A percentile compares a stretch with the other conserved stretches of the same genome.
These are phyloP conservation scores for Gopherus evgoodei DNA, from an alignment of 2,113 vertebrate genomes.

Conservation along the genomic window DNA sequence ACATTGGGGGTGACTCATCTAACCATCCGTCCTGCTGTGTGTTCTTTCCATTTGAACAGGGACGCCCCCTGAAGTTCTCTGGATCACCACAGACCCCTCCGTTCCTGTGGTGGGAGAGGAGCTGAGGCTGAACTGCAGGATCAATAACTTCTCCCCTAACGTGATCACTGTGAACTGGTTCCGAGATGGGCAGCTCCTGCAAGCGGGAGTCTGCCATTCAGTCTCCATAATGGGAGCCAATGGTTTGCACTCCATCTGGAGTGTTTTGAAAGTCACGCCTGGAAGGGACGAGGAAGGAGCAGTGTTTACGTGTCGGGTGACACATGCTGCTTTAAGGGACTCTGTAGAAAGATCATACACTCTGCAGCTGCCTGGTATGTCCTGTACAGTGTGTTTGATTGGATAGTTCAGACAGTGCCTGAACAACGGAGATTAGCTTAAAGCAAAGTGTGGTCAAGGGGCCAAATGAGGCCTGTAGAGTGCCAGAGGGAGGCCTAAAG, in stretches of 20 bases:
- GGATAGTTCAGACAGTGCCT: rapidly evolving
- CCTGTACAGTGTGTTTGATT: rapidly evolving
- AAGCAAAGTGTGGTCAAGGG: rapidly evolving
- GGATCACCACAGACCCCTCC: constrained; percentile 66
- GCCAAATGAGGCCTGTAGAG: rapidly evolving
- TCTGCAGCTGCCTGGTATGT: not conserved
- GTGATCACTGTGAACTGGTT: constrained; percentile 67
- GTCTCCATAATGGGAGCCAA: constrained; percentile 64
- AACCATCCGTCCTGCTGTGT: not conserved
- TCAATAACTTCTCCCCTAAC: constrained; percentile 72
- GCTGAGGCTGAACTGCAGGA: constrained; percentile 61
- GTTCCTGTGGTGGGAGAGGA: constrained; percentile 50
- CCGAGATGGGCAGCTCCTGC: constrained; percentile 14
- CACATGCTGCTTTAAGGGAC: constrained; percentile 26
- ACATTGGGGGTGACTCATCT: no score
- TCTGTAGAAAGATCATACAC: constrained; percentile 56
- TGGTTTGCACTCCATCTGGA: constrained; percentile 72
- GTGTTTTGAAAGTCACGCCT: constrained; percentile 61
- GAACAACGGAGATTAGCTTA: rapidly evolving
- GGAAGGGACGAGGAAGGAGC: not conserved
- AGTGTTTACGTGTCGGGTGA: constrained; percentile 22
- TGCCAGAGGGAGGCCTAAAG: rapidly evolving
- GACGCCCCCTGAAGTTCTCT: constrained; percentile 68
- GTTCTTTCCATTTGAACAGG: constrained; percentile 23
- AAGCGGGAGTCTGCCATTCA: constrained; percentile 48